Percentiles rank a stretch among this genome's conserved stretches.
phyloP scores from a whole-genome alignment of 2,888 invertebrate species.

The Melanchra persicariae region DNA sequence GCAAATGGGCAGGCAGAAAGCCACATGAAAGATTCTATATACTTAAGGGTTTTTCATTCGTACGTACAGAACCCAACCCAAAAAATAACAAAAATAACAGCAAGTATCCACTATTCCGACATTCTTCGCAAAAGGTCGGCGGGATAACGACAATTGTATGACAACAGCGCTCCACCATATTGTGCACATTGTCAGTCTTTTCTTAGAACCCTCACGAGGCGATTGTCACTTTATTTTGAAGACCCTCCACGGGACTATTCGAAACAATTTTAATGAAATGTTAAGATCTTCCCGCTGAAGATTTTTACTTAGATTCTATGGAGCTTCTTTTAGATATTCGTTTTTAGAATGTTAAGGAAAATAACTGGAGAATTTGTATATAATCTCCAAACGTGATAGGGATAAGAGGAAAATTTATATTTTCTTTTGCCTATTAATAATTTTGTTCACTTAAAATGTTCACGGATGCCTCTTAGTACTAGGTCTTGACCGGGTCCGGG shows the following conservation, averaged over 20 bases:
- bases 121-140: constrained; percentile 29
- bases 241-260: background rate
- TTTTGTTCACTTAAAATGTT: too few species aligned
- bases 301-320: constrained; percentile 7
- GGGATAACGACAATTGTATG: constrained; percentile 52
- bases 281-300: background rate
- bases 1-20: too few species aligned
- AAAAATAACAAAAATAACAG: constrained; percentile 15
- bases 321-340: constrained; percentile 7
- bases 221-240: constrained; percentile 26
- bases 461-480: too few species aligned
- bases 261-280: constrained; percentile 28
- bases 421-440: too few species aligned
- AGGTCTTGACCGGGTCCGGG: too few species aligned
- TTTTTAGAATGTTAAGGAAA: background rate
- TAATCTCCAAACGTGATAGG: background rate
- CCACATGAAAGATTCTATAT: too few species aligned
- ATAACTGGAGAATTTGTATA: background rate
- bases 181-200: constrained; percentile 17
- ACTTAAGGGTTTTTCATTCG: too few species aligned
- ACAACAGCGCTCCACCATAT: constrained; percentile 22
- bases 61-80: background rate
- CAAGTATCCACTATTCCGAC: background rate
- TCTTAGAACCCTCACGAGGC: constrained; percentile 9
- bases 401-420: too few species aligned